A percentile compares a stretch with the other conserved stretches of the same genome.
Evolutionary conservation across 2,113 vertebrate species (phyloP).

Genomic region (Symphodus melops): DNA sequence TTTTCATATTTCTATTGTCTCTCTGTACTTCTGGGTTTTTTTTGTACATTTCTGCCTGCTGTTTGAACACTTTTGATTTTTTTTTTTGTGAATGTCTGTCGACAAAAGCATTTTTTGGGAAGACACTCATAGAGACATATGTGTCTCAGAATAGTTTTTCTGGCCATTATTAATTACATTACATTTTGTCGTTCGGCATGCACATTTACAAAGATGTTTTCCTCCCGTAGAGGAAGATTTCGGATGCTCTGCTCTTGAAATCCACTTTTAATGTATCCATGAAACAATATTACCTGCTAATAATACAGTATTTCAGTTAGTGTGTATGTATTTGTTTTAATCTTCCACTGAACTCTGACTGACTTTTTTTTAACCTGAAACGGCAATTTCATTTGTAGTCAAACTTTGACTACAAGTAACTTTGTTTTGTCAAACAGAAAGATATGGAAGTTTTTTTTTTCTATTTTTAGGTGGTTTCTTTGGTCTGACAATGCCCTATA

Average conservation of each 20-base stretch:
- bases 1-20: conserved; percentile 48
- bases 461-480: background rate
- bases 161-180: conserved; percentile 26
- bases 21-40: conserved; percentile 29
- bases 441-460: background rate
- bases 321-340: background rate
- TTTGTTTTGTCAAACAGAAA: background rate
- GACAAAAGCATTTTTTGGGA: conserved; percentile 59
- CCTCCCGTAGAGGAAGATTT: background rate
- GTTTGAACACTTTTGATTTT: conserved; percentile 59
- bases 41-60: conserved; percentile 30
- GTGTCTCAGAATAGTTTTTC: conserved; percentile 17
- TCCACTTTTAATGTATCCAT: background rate
- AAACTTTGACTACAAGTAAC: background rate
- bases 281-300: background rate
- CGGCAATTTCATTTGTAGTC: too few species aligned
- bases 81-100: conserved; percentile 36
- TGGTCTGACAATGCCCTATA: background rate
- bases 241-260: background rate
- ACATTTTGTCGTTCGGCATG: conserved; percentile 28
- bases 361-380: too few species aligned
- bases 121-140: conserved; percentile 56
- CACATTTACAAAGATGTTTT: conserved; percentile 20
- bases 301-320: background rate
- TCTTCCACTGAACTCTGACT: background rate